Base-by-base conservation (phyloP, 2,888 invertebrate species). In the Smittia aterrima region DNA sequence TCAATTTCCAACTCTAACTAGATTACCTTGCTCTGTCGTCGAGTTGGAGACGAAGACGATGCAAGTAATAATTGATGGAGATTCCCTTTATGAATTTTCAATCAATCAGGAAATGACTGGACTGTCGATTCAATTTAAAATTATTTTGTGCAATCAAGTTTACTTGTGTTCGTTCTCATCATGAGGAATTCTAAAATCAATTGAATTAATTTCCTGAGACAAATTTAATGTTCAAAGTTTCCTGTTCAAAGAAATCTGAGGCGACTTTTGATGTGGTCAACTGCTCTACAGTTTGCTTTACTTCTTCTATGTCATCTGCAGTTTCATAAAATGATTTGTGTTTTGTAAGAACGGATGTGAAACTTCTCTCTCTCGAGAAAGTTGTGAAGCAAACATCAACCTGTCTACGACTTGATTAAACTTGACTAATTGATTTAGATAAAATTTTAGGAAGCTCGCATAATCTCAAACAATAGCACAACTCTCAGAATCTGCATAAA, bases 151-250 rank as follows among this genome's bases (percentile, higher is more conserved):
- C 13, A 47, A 47, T 47, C 47, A 47, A 32, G 9, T 47, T 13
- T 16, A 47, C 47, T 47, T 47, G 47, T 47, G 47, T 47, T 38
- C 38, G 6, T 38, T 11, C 32, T 9, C 32, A n/a, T 2, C n/a
- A 58, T 18, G n/a, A 58, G 4, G 13, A 58, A 58, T 58, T 58
- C 18, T 7, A 58, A 47, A 58, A 58, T 58, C 58, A 58, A 58
- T 58, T 22, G 58, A 58, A 58, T 58, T 58, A 58, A 58, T 58
- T 58, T 58, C 22, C 58, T 58, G 58, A 58, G 58, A 58, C 2
- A 22, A 58, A 18, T 18, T 58, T 58, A 6, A 2, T 22, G 47
- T 18, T 58, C 58, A 38, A 38, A 38, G 4, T 38, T 38, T 38
- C 4, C n/a, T n/a, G n/a, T 38, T 58, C 22, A 13, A 58, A 2